Base-by-base conservation (phyloP, 2,113 vertebrate genomes). In the Copsychus sechellarum region DNA sequence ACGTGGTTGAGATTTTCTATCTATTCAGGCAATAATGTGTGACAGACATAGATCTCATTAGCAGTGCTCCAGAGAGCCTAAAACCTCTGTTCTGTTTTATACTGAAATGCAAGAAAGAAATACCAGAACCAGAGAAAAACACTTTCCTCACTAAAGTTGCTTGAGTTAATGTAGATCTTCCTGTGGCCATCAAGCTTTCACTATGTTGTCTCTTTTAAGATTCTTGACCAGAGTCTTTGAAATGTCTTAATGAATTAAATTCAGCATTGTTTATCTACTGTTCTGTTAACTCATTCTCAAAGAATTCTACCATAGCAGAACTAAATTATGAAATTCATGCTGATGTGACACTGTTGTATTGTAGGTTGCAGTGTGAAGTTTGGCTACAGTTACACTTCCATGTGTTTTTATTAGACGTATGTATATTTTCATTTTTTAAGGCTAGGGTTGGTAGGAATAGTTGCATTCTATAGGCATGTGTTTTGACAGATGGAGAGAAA, bases 401-500 rank as follows among this genome's bases (percentile, higher is more conserved):
- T 93, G 47, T 95, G 61, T 96, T 95, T 93, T 97, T 97, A 97
- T 98, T 97, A 94, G 91, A 93, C 84, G 66, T 88, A 84, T 7
- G 9, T 95, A 69, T 88, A 79, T 84, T 93, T 96, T 95, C 96
- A 79, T 93, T 92, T 97, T 95, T 97, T 80, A 92, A 96, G 93
- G 93, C 86, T 95, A 81, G 96, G 93, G 74, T 87, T 97, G 91
- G 93, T 97, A 95, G 95, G 97, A 97, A 81, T 96, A 97, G 94
- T 97, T 98, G 93, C 91, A 95, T 97, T 98, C 92, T 96, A 92
- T 85, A 97, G 94, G 93, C 98, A 96, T 98, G 97, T 98, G 97
- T 97, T 95, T 96, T 97, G 96, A 98, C 98, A 98, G 98, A 98
- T 98, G 98, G 98, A 97, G 97, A 96, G 97, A 97, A 97, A 96